Base-by-base conservation (phyloP, 2,113 vertebrate species). In the Aspiorhynchus laticeps region DNA sequence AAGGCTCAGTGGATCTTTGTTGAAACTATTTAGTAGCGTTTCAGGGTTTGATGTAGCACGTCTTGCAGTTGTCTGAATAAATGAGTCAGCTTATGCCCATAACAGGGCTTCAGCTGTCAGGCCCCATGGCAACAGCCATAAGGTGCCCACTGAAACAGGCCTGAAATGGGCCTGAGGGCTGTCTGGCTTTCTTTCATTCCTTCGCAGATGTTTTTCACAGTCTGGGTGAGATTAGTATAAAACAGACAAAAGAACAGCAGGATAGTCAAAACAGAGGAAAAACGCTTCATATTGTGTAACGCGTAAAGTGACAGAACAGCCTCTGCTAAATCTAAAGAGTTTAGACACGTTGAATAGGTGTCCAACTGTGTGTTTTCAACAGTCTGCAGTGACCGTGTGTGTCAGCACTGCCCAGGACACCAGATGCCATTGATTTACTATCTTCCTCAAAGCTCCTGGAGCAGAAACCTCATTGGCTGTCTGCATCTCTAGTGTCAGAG, bases 381-480 rank as follows among this genome's bases (percentile, higher is more conserved):
- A 43, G 71, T 31, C 43, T 84, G 56, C 75, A 79, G 41, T 84
- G 21, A n/a, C 80, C 71, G 24, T 53, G 17, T 17, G 21, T 24
- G 24, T 71, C 24, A 17, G 73, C 24, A 10, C 65, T 75, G 82
- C 63, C 90, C 90, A 87, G 88, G 85, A 93, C 91, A 91, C 90
- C 90, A 90, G 92, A 86, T 80, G 78, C 71, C 79, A 87, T 81
- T 87, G 87, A 89, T 87, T 86, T 89, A 92, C 92, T 91, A 90
- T 89, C 90, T 89, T 92, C 91, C 85, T 91, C 89, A 84, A 69
- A 78, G 87, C 90, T 94, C 89, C 2, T 87, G 91, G 90, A 93
- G 90, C 82, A 7, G 83, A 53, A 74, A 93, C 79, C 90, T 93
- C 91, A 96, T 96, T 97, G 94, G 95, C 85, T 93, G 86, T 65